Conservation (phyloP, 2,888 invertebrate genomes). For the Petrolisthes manimaculis region DNA sequence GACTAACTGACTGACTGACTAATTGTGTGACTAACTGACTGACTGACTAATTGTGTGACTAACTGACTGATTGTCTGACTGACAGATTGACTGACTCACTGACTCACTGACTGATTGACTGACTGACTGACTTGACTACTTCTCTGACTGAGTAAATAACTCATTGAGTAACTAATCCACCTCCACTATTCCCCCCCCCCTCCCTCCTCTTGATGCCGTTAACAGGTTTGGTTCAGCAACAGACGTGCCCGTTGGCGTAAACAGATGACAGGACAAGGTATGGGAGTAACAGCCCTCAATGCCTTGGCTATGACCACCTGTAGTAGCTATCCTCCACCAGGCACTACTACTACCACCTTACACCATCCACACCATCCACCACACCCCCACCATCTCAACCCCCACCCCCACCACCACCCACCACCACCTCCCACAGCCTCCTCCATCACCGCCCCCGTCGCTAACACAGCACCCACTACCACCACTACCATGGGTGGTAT, state of each 20-base stretch:
- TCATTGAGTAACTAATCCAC: too few relatives aligned
- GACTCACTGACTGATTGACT: too few relatives aligned
- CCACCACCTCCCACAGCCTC: conserved; percentile 18
- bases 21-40: too few relatives aligned
- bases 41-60: too few relatives aligned
- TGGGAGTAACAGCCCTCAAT: conserved; percentile 61
- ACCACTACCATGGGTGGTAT: conserved; percentile 6
- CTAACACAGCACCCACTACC: conserved; percentile 16
- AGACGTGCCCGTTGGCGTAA: conserved; percentile 93
- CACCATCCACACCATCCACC: conserved; percentile 2
- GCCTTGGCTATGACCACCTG: conserved; percentile 56
- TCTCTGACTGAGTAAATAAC: too few relatives aligned
- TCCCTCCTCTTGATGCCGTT: not conserved
- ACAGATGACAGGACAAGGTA: conserved; percentile 74
- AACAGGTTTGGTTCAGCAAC: conserved; percentile 94
- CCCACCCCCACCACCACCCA: conserved; percentile 13
- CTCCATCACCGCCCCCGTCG: conserved; percentile 5
- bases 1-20: too few relatives aligned
- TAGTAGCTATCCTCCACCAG: conserved; percentile 24
- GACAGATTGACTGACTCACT: too few relatives aligned
- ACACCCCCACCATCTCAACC: conserved; percentile 8
- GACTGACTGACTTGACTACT: too few relatives aligned
- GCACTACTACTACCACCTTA: conserved; percentile 36
- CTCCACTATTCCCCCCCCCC: too few relatives aligned
- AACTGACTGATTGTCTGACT: too few relatives aligned